phyloP scores from a whole-genome alignment of 1,140 invertebrate genomes.

The Drosophila nebulosa region DNA sequence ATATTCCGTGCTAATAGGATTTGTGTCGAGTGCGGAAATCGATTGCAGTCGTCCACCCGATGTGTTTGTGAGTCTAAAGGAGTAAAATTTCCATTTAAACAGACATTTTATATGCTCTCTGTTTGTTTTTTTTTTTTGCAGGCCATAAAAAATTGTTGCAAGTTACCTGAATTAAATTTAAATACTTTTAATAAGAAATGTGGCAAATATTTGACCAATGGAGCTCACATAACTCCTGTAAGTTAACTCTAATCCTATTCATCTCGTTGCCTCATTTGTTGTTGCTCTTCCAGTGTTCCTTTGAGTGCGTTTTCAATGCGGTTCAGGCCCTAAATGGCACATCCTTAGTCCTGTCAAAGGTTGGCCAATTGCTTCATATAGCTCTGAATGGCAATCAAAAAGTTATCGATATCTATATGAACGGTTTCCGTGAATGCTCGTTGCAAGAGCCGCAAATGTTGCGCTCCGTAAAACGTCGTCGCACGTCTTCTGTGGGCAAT shows the following conservation, averaged over 20 bases:
- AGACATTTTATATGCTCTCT: no score
- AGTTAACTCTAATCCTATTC: no score
- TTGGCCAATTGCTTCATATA: neutral
- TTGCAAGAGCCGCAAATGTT: neutral
- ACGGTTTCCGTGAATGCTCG: neutral
- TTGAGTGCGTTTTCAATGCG: neutral
- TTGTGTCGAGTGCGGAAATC: neutral
- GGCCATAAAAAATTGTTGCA: constrained; percentile 29
- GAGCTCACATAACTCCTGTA: constrained; percentile 27
- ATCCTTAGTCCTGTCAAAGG: neutral
- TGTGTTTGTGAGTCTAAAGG: neutral
- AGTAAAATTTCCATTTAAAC: neutral
- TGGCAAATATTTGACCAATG: constrained; percentile 18
- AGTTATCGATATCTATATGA: neutral
- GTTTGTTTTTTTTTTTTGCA: neutral
- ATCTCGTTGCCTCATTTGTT: no score
- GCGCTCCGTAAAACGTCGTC: neutral
- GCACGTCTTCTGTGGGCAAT: neutral
- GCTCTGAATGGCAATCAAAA: neutral
- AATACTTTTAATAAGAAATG: constrained; percentile 25
- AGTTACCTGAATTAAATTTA: constrained; percentile 23
- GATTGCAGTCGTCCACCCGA: neutral
- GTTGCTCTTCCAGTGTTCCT: neutral
- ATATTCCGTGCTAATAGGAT: neutral
- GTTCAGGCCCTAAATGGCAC: neutral